Evolutionary conservation across 2,113 vertebrate genomes (phyloP).

Genomic region (Semnornis frantzii): DNA sequence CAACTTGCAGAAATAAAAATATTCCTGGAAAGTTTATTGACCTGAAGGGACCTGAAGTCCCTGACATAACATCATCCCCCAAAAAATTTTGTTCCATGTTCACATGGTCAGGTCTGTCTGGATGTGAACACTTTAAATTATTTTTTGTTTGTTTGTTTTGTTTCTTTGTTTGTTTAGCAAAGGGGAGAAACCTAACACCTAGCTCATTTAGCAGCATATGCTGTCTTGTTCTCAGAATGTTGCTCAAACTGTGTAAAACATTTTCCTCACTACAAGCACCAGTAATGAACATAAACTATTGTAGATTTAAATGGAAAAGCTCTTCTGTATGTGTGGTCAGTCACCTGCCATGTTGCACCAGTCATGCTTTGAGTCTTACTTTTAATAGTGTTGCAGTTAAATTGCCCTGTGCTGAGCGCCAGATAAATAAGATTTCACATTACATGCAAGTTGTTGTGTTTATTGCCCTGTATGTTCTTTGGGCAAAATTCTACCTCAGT

Average conservation of each 20-base stretch:
- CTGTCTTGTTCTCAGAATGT: neutral
- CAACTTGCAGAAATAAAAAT: neutral
- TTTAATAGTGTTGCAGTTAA: neutral
- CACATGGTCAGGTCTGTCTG: neutral
- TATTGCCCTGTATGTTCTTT: neutral
- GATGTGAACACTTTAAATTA: neutral
- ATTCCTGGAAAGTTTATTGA: neutral
- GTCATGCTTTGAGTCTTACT: neutral
- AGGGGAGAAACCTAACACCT: neutral
- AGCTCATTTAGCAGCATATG: neutral
- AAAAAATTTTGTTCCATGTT: neutral
- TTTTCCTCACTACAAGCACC: neutral
- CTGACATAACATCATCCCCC: neutral
- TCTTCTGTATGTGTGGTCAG: neutral
- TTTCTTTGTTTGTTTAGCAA: neutral
- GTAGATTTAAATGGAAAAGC: neutral
- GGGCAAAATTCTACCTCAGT: neutral
- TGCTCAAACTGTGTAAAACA: neutral
- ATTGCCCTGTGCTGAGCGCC: neutral
- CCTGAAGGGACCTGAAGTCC: neutral
- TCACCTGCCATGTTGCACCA: neutral
- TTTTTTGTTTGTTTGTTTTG: neutral
- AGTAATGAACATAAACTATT: neutral
- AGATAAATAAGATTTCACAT: neutral
- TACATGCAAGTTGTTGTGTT: neutral